Conservation (phyloP, 2,888 invertebrate species). For the Halocaridina rubra region DNA sequence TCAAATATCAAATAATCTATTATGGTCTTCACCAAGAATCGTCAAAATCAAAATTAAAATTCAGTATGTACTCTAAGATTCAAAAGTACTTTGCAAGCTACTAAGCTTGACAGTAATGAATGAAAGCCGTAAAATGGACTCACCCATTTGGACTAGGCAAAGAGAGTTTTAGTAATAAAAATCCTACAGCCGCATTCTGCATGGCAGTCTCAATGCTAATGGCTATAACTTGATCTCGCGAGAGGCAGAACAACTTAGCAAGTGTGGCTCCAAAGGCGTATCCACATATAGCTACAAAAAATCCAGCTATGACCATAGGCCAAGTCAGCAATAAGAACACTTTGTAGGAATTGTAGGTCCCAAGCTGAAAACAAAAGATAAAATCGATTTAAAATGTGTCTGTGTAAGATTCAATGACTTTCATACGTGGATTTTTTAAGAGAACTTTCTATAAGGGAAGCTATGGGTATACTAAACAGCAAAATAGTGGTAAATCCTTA, state of each 20-base stretch:
- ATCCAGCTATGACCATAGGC: conserved; percentile 68
- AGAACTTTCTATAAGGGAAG: too few species aligned
- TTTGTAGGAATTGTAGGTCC: conserved; percentile 70
- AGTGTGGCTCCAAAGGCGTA: conserved; percentile 69
- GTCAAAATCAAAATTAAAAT: too few species aligned
- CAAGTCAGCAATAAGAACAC: conserved; percentile 69
- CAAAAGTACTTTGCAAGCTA: too few species aligned
- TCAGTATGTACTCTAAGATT: too few species aligned
- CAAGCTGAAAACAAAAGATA: conserved; percentile 65
- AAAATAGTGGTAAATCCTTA: too few species aligned
- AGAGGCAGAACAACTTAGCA: conserved; percentile 65
- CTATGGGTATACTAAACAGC: too few species aligned
- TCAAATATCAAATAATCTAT: too few species aligned
- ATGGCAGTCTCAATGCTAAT: conserved; percentile 69
- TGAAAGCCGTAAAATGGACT: background rate
- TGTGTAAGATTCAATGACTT: too few species aligned
- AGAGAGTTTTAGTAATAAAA: conserved; percentile 67
- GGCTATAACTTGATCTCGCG: conserved; percentile 64
- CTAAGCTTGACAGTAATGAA: too few species aligned
- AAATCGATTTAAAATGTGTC: too few species aligned
- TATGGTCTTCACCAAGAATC: too few species aligned
- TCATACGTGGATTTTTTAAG: too few species aligned
- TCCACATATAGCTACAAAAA: conserved; percentile 70
- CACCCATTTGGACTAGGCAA: conserved; percentile 56
- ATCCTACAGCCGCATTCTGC: conserved; percentile 70